These are phyloP conservation scores for Carduelis carduelis DNA, from an alignment of 2,797 vertebrate species.

Conservation along the genomic window DNA sequence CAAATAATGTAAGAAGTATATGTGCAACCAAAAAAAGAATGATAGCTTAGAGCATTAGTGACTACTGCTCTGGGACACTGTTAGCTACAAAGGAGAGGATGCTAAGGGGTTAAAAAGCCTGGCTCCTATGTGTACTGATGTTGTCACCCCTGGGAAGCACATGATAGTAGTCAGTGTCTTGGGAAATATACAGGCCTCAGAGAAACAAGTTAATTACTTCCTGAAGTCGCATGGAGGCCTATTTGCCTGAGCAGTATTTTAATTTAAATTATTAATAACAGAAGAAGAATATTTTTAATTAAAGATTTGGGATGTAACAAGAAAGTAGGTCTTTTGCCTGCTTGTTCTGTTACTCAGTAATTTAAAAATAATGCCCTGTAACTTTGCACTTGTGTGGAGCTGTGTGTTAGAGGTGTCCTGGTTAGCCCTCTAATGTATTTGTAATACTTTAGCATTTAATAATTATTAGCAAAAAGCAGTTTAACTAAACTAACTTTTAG, in stretches of 20 bases:
- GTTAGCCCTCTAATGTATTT: background rate
- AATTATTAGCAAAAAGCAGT: background rate
- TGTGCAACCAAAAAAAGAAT: background rate
- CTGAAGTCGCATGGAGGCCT: background rate
- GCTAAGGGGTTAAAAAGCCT: background rate
- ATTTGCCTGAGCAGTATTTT: background rate
- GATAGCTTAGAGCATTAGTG: background rate
- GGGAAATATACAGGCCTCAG: background rate
- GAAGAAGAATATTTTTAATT: background rate
- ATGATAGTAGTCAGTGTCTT: background rate
- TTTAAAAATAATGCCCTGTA: background rate
- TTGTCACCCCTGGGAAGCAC: background rate
- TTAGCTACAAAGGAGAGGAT: background rate
- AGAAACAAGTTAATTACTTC: background rate
- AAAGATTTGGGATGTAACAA: background rate
- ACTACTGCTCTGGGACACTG: background rate
- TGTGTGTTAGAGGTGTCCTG: background rate
- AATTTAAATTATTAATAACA: background rate
- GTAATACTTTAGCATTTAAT: background rate
- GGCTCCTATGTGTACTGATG: background rate
- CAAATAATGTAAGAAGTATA: rapidly evolving
- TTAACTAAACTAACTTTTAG: background rate
- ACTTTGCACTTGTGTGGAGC: background rate
- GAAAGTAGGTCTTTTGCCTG: background rate
- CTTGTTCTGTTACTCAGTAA: background rate